Conservation (phyloP, 1,140 invertebrate species). For the Lepidurus arcticus region DNA sequence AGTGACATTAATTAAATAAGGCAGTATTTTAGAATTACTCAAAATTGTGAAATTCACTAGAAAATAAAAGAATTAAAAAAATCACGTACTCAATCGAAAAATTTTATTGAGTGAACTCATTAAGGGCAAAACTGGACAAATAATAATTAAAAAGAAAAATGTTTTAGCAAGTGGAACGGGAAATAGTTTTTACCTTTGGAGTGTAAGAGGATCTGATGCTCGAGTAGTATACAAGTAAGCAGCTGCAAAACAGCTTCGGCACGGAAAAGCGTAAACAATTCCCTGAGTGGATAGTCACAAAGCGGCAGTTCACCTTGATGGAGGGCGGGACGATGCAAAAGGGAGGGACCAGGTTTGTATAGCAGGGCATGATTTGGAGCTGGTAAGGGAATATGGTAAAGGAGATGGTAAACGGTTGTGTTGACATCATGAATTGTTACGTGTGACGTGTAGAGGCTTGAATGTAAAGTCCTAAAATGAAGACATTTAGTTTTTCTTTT, state of each 20-base stretch:
- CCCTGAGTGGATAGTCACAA: conserved; percentile 84
- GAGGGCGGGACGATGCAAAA: conserved; percentile 57
- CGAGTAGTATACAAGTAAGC: conserved; percentile 91
- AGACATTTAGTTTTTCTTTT: background rate
- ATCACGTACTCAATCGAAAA: too few relatives aligned
- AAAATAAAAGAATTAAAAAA: too few relatives aligned
- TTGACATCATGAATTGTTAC: conserved; percentile 5
- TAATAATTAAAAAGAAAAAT: background rate
- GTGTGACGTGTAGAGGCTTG: background rate
- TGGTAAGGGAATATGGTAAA: conserved; percentile 90
- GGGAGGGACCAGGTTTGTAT: conserved; percentile 20
- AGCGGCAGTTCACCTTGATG: conserved; percentile 74
- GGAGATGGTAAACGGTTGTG: conserved; percentile 75
- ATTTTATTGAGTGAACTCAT: too few relatives aligned
- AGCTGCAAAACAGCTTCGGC: conserved; percentile 86
- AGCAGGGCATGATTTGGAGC: conserved; percentile 61
- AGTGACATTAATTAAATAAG: too few relatives aligned
- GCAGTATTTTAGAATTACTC: too few relatives aligned
- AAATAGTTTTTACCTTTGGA: conserved; percentile 63
- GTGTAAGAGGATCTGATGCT: conserved; percentile 92
- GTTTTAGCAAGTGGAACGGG: too few relatives aligned
- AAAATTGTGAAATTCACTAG: background rate
- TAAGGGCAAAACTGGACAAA: background rate
- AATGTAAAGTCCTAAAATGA: background rate
- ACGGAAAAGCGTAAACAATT: conserved; percentile 79